These are phyloP conservation scores for Anoplolepis gracilipes DNA, from an alignment of 1,140 invertebrate species.

Conservation along the genomic window DNA sequence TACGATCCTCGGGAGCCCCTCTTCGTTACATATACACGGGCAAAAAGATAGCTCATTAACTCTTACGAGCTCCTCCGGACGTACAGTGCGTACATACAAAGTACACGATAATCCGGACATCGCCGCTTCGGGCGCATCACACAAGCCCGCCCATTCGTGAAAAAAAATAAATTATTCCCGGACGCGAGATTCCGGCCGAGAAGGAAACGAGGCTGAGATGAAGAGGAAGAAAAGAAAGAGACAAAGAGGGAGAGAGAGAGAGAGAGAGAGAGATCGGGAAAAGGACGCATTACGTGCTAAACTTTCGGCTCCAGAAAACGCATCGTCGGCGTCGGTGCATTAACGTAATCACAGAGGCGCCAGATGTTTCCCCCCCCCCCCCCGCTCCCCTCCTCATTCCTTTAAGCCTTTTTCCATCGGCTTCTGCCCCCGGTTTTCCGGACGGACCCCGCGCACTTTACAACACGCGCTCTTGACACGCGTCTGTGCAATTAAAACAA, in stretches of 20 bases:
- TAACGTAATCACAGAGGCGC: constrained; percentile 81
- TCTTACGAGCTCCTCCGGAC: constrained; percentile 36
- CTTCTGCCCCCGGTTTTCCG: constrained; percentile 68
- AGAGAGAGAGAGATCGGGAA: not conserved
- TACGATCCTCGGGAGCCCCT: constrained; percentile 30
- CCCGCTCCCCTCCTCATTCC: constrained; percentile 68
- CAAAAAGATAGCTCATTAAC: constrained; percentile 45
- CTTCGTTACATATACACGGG: constrained; percentile 35
- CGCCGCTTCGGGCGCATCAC: constrained; percentile 48
- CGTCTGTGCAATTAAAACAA: constrained; percentile 72
- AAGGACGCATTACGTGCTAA: constrained; percentile 31
- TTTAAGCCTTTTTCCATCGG: constrained; percentile 17
- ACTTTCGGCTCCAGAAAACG: constrained; percentile 58
- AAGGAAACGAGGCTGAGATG: not conserved
- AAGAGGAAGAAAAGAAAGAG: not conserved
- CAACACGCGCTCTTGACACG: constrained; percentile 80
- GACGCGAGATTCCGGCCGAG: constrained; percentile 23
- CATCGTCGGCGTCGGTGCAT: constrained; percentile 78
- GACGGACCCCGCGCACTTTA: constrained; percentile 46
- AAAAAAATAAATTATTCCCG: constrained; percentile 54
- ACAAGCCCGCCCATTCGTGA: not conserved
- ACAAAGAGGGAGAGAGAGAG: constrained; percentile 7
- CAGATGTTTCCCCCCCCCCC: constrained; percentile 32
- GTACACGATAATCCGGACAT: constrained; percentile 59
- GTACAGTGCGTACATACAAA: constrained; percentile 33